Evolutionary conservation across 2,113 vertebrate species (phyloP).

Genomic region (Crotalus viridis): DNA sequence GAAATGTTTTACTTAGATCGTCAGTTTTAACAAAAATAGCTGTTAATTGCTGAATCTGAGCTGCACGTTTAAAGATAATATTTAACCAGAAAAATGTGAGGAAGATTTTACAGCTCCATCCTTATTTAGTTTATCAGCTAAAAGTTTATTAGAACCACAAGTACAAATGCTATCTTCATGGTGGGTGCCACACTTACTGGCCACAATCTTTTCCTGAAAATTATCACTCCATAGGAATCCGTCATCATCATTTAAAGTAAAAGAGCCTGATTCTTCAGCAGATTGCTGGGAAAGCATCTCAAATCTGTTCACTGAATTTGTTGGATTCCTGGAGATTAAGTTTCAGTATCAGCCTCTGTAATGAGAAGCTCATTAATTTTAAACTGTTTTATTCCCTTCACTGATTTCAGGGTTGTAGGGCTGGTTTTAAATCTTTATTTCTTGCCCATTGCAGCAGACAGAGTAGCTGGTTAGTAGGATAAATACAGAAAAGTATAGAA

Average conservation of each 20-base stretch:
- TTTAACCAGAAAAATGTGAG: background rate
- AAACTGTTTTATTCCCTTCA: background rate
- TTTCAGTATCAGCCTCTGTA: background rate
- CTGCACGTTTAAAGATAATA: background rate
- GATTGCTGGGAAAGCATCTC: background rate
- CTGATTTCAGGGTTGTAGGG: background rate
- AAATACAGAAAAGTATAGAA: background rate
- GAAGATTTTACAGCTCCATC: background rate
- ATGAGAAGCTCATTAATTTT: background rate
- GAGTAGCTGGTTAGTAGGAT: background rate
- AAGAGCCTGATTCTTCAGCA: background rate
- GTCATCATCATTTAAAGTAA: background rate
- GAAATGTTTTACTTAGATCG: background rate
- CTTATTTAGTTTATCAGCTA: background rate
- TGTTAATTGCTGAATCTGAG: background rate
- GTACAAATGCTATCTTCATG: background rate
- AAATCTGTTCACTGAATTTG: background rate
- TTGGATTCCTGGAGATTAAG: background rate
- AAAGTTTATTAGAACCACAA: background rate
- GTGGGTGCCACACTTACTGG: background rate
- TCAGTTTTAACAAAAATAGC: background rate
- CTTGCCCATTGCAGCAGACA: background rate
- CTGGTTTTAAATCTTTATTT: background rate
- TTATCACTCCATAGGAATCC: background rate
- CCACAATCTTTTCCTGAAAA: background rate